Base-by-base conservation (phyloP, 2,797 vertebrate genomes). In the Sylvia borin region DNA sequence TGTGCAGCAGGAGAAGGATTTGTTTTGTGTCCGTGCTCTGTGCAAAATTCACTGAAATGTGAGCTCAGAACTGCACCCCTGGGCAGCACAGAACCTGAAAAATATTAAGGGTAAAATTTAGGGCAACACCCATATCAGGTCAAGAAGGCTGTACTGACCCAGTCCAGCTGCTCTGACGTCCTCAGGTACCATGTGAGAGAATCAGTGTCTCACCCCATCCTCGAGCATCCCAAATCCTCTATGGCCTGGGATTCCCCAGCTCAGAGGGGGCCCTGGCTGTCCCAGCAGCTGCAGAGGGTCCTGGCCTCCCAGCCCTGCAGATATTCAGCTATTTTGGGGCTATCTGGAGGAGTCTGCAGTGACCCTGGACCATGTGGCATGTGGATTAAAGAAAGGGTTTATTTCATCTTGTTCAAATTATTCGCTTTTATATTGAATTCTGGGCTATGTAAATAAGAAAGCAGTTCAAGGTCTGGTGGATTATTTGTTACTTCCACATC, bases 401-500 rank as follows among this genome's bases (percentile, higher is more conserved):
- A 43, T 54, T 66, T 48, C 16, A 89, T 76, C 74, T 64, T 55
- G 7, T 45, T 95, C 62, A 75, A 88, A 58, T 21, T 67, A 5
- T 54, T 87, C 16, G 17, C 34, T 89, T 95, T 82, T 36, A 47
- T 54, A 79, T 8, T 60, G 31, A 85, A 64, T 79, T 81, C 45
- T 80, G 57, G 31, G 25, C 60, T 71, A 85, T 85, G 90, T 82
- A 97, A 96, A 94, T 88, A 96, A 65, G 90, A 71, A 86, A 74
- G 42, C 53, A 61, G 67, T n/a, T 90, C 74, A 82, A 65, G 72
- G 53, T 50, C 64, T 94, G 74, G 17, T 73, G 22, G 55, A 64
- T 76, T 76, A 67, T 85, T 90, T 76, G 60, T 76, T 89, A 50
- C 64, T 80, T 89, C 53, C 61, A 85, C 53, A 27, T 40, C 6